Conservation (phyloP, 2,113 vertebrate species). For the Oryzias javanicus region DNA sequence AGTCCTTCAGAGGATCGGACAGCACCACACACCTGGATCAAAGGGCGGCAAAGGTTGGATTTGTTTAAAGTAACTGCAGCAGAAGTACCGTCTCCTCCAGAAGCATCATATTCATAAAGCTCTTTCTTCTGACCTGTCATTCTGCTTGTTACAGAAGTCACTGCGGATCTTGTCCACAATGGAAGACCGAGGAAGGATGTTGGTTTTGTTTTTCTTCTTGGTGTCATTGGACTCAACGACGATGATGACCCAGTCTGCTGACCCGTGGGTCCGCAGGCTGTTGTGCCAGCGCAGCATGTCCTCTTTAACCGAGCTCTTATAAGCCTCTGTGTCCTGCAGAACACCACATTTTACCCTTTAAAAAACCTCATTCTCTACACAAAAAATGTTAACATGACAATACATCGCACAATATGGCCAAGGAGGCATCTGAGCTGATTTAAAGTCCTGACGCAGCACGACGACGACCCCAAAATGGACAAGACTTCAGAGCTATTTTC, state of each 20-base stretch:
- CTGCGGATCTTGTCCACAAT: constrained; percentile 98
- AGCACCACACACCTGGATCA: constrained; percentile 88
- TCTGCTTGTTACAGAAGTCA: constrained; percentile 99
- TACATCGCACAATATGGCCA: not conserved
- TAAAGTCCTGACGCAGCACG: not conserved
- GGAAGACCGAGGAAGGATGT: constrained; percentile 94
- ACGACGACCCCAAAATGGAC: not conserved
- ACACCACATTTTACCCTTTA: not conserved
- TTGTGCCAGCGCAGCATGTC: constrained; percentile 97
- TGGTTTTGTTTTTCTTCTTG: constrained; percentile 98
- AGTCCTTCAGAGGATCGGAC: constrained; percentile 95
- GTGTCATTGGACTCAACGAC: constrained; percentile 90
- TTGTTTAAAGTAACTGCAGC: not conserved
- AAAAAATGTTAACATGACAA: not conserved
- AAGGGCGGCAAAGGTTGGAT: not conserved
- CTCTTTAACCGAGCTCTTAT: constrained; percentile 92
- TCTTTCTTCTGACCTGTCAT: constrained; percentile 83
- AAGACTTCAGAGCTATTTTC: not conserved
- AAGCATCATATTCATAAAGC: no score
- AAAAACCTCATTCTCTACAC: not conserved
- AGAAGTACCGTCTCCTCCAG: no score
- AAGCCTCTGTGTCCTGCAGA: constrained; percentile 89
- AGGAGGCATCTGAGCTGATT: not conserved
- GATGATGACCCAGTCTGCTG: constrained; percentile 94
- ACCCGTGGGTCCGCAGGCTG: constrained; percentile 82